Conservation (phyloP, 2,888 invertebrate species). For the Caenorhabditis zanzibari region DNA sequence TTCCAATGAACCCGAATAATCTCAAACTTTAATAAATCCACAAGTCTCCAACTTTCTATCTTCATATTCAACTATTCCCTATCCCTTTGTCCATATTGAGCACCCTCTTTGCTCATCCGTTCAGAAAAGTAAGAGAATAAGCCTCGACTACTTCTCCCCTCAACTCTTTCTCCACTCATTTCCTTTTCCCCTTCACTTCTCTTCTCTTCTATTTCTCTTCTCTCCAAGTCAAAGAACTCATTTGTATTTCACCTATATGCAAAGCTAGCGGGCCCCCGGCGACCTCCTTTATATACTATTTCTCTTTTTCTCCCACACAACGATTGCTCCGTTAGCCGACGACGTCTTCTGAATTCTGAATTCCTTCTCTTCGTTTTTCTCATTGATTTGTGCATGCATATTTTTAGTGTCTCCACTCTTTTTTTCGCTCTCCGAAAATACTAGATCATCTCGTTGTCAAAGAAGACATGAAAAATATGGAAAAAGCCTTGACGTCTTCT, state of each 20-base stretch:
- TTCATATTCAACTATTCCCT: too few relatives aligned
- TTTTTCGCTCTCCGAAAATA: conserved; percentile 1
- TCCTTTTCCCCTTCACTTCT: too few relatives aligned
- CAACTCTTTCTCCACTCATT: conserved; percentile 1
- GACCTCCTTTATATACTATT: background rate
- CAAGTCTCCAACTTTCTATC: too few relatives aligned
- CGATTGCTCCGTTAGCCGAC: too few relatives aligned
- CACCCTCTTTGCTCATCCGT: background rate
- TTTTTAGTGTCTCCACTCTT: conserved; percentile 42
- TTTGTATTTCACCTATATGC: conserved; percentile 24
- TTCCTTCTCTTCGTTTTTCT: conserved; percentile 23
- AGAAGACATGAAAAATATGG: conserved; percentile 22
- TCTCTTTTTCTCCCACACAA: conserved; percentile 5
- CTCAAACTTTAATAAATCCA: too few relatives aligned
- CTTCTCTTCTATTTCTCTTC: conserved; percentile 2
- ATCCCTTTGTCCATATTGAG: background rate
- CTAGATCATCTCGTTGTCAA: background rate
- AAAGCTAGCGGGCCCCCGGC: background rate
- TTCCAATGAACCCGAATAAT: too few relatives aligned
- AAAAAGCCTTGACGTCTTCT: conserved; percentile 33
- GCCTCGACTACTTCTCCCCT: background rate
- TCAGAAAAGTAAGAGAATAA: background rate
- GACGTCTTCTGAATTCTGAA: background rate
- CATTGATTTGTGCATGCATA: conserved; percentile 58
- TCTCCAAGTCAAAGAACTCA: background rate